Evolutionary conservation across 2,113 vertebrate species (phyloP).

Genomic region (Daphoenositta chrysoptera): DNA sequence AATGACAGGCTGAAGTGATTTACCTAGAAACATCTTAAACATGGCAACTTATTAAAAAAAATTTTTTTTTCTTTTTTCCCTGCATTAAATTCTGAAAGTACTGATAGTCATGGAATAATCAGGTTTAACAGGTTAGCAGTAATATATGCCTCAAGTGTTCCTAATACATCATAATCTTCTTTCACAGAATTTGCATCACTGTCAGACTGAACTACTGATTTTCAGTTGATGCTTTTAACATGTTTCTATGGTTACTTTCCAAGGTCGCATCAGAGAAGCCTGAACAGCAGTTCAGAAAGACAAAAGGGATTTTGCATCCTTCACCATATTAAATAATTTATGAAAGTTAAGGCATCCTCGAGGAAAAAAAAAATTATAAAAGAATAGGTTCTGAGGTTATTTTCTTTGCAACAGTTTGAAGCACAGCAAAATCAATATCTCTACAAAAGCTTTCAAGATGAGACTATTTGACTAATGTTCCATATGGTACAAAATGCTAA

Average conservation of each 20-base stretch:
- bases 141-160: conserved; percentile 25
- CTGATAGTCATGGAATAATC: conserved; percentile 9
- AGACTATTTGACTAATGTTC: conserved; percentile 40
- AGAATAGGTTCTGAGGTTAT: conserved; percentile 28
- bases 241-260: conserved; percentile 83
- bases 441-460: conserved; percentile 19
- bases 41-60: not conserved
- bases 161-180: conserved; percentile 59
- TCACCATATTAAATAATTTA: conserved; percentile 64
- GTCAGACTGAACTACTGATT: conserved; percentile 58
- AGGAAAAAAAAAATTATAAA: not conserved
- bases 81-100: conserved; percentile 22
- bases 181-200: conserved; percentile 59
- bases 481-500: not conserved
- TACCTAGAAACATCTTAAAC: conserved; percentile 19
- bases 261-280: conserved; percentile 68
- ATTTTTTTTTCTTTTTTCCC: not conserved
- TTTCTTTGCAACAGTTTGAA: conserved; percentile 44
- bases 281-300: conserved; percentile 54
- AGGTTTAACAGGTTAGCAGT: conserved; percentile 52
- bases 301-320: conserved; percentile 64
- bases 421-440: conserved; percentile 37
- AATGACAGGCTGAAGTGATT: conserved; percentile 22
- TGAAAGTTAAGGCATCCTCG: conserved; percentile 45
- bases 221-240: conserved; percentile 55